phyloP scores from a whole-genome alignment of 2,888 invertebrate genomes.

The Clistopyga incitator region DNA sequence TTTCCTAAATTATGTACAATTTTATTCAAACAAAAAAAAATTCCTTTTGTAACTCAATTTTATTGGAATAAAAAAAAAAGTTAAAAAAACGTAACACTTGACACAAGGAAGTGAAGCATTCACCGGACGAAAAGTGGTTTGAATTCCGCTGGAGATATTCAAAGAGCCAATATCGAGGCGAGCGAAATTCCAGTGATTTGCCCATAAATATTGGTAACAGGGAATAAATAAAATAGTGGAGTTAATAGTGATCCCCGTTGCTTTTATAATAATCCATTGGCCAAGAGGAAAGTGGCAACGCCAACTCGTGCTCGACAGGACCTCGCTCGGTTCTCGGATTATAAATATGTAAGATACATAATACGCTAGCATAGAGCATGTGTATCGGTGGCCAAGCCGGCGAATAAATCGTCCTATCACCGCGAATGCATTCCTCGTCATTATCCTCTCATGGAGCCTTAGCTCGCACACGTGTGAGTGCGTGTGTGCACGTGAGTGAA shows the following conservation, averaged over 20 bases:
- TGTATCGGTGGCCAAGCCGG: constrained; percentile 26
- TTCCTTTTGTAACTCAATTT: too few species aligned
- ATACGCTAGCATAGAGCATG: constrained; percentile 6
- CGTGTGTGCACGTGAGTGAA: constrained; percentile 3
- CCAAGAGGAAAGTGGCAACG: constrained; percentile 12
- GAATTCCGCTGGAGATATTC: constrained; percentile 31
- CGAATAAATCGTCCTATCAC: constrained; percentile 54
- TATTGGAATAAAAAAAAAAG: too few species aligned
- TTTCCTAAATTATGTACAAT: too few species aligned
- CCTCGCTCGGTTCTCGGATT: constrained; percentile 23
- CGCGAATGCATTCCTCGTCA: constrained; percentile 48
- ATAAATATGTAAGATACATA: constrained; percentile 26
- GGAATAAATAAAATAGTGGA: constrained; percentile 7
- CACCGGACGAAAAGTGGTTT: neutral
- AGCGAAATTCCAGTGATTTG: neutral
- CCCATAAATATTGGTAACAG: constrained; percentile 9
- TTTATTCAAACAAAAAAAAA: too few species aligned
- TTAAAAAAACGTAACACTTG: neutral
- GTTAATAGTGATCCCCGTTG: neutral
- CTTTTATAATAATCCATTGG: constrained; percentile 9
- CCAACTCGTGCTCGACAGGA: neutral
- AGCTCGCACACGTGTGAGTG: constrained; percentile 30
- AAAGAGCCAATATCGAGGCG: constrained; percentile 7
- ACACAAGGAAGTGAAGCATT: neutral
- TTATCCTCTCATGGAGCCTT: constrained; percentile 43